These are phyloP conservation scores for Catajapyx aquilonaris DNA, from an alignment of 1,140 invertebrate genomes.

Conservation along the genomic window DNA sequence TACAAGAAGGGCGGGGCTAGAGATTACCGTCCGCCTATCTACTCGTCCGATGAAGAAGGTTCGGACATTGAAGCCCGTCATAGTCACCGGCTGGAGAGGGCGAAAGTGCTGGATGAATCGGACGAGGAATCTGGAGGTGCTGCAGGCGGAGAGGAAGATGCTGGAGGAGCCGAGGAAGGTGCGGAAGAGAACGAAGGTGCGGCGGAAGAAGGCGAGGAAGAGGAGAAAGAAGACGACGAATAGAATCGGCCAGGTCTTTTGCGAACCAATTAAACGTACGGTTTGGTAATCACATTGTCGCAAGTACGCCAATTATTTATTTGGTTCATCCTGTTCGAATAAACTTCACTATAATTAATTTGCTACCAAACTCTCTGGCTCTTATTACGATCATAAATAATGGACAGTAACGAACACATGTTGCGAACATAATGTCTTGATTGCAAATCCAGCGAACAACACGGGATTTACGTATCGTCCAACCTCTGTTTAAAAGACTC, in stretches of 20 bases:
- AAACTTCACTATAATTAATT: too few relatives aligned
- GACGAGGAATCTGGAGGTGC: conserved; percentile 17
- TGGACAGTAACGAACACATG: too few relatives aligned
- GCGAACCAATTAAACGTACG: too few relatives aligned
- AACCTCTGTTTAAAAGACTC: too few relatives aligned
- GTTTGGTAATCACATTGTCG: too few relatives aligned
- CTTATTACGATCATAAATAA: too few relatives aligned
- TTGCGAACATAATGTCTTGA: too few relatives aligned
- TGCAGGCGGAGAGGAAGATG: conserved; percentile 18
- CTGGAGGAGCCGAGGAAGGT: conserved; percentile 14
- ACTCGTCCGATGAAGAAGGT: conserved; percentile 76
- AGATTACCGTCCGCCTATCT: conserved; percentile 35
- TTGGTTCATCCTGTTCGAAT: too few relatives aligned
- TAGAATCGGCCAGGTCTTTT: conserved; percentile 7
- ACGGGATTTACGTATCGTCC: too few relatives aligned
- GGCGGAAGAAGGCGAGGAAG: conserved; percentile 9
- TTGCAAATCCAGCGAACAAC: too few relatives aligned
- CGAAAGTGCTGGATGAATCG: conserved; percentile 62
- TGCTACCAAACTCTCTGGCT: too few relatives aligned
- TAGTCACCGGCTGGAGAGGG: conserved; percentile 49
- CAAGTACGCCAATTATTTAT: too few relatives aligned
- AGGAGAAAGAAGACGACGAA: conserved; percentile 3
- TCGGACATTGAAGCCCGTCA: conserved; percentile 64
- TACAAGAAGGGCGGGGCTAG: conserved; percentile 47
- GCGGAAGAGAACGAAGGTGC: neutral